Conservation (phyloP, 2,888 invertebrate genomes). For the Erannis defoliaria region DNA sequence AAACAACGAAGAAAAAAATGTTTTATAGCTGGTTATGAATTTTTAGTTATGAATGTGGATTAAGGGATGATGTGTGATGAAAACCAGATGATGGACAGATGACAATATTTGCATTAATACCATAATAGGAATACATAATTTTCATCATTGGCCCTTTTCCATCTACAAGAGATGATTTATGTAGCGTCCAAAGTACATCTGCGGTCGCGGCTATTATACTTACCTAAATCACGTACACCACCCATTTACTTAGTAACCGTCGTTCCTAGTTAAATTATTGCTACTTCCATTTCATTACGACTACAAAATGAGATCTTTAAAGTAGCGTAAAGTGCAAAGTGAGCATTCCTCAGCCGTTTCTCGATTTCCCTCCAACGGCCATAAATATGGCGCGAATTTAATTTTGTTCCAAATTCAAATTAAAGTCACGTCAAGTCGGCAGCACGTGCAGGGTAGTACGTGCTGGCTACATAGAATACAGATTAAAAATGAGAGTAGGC, state of each 20-base stretch:
- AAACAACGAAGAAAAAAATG: no score
- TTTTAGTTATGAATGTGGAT: no score
- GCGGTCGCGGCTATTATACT: no score
- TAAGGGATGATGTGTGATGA: no score
- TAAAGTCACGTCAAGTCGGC: conserved; percentile 77
- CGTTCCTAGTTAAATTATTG: conserved; percentile 18
- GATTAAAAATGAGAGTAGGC: conserved; percentile 52
- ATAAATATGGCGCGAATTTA: conserved; percentile 82
- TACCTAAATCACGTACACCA: neutral
- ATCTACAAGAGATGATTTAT: no score
- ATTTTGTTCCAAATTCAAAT: conserved; percentile 81
- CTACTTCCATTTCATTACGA: conserved; percentile 40
- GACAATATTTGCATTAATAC: no score
- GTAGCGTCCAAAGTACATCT: no score
- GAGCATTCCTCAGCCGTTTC: conserved; percentile 51
- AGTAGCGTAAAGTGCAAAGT: conserved; percentile 54
- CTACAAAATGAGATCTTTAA: conserved; percentile 46
- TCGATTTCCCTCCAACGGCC: conserved; percentile 75
- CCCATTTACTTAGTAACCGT: neutral
- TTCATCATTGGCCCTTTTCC: no score
- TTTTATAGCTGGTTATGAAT: no score
- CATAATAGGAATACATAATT: no score
- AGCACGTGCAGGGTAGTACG: conserved; percentile 74
- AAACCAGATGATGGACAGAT: no score
- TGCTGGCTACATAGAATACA: conserved; percentile 55